phyloP scores from a whole-genome alignment of 2,888 invertebrate genomes.

The Scaptomyza parva region DNA sequence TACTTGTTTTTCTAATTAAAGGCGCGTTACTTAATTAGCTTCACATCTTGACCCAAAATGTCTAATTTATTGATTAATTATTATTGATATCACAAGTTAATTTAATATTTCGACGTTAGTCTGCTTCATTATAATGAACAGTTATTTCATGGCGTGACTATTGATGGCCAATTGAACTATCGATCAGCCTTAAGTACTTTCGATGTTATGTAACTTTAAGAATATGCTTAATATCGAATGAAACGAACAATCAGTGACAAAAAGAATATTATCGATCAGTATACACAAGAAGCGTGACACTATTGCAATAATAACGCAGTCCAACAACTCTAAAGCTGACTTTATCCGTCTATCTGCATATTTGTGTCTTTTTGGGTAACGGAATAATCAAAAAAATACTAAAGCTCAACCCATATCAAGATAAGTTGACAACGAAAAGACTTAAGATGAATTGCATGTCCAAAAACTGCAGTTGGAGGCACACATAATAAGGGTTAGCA shows the following conservation, averaged over 20 bases:
- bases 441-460: conserved; percentile 20
- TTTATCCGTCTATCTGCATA: conserved; percentile 2
- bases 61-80: conserved; percentile 19
- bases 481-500: not conserved
- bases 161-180: not conserved
- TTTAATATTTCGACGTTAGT: not conserved
- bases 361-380: conserved; percentile 8
- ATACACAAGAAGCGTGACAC: not conserved
- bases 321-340: conserved; percentile 6
- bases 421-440: conserved; percentile 28
- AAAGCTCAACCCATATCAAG: conserved; percentile 4
- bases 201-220: not conserved
- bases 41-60: conserved; percentile 25
- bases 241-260: not conserved
- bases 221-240: not conserved
- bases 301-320: too few species aligned
- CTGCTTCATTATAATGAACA: not conserved
- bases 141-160: not conserved
- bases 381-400: conserved; percentile 22
- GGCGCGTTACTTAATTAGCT: conserved; percentile 52
- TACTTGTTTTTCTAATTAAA: conserved; percentile 34
- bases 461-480: conserved; percentile 19
- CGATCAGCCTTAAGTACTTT: not conserved
- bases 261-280: not conserved
- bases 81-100: not conserved